Evolutionary conservation across 2,797 vertebrate genomes (phyloP), one percentile per base, ranked within the genome.

Genomic region (Ptychobarbus kaznakovi): DNA sequence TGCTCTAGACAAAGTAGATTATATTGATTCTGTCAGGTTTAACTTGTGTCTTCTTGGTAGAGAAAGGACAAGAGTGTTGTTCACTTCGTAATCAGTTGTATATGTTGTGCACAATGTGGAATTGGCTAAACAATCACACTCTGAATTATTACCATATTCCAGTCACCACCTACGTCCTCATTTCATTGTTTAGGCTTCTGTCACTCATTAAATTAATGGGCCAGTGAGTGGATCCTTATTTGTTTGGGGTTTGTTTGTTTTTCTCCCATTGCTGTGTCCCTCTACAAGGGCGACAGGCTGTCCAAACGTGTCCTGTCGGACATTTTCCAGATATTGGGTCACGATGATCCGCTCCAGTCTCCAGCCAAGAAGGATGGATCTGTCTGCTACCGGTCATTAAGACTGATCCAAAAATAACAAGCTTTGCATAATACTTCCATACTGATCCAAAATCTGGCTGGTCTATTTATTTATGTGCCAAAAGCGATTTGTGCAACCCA

Each of bases 351-450:
- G 73, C 76, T 69, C 58, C 32, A 81, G 72, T 83, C 66, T 76
- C 44, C 65, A 73, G 80, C 58, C 53, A 61, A 77, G 65, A 63
- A 35, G 44, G 51, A 73, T 38, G 22, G 81, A 87, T 86, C 35
- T 65, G 44, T 88, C 88, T 74, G 82, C 80, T 46, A 68, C 73
- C 79, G 69, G 68, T 87, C 85, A 87, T 87, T 86, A 89, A 86
- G 69, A 81, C 66, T 40, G 73, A 83, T 74, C 72, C 68, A 66
- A 86, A 89, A 86, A 88, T 81, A 90, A 84, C 78, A 86, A 81
- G 56, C 70, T 70, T 40, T 20, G 22, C 69, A 72, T 75, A 51
- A 28, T 40, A 69, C 53, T 58, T 83, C 61, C 70, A 72, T 56
- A 66, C 81, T 53, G 32, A 76, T 76, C 32, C 32, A 76, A 25